These are phyloP conservation scores for Agrochola lychnidis DNA, from an alignment of 2,888 invertebrate species.

Conservation along the genomic window DNA sequence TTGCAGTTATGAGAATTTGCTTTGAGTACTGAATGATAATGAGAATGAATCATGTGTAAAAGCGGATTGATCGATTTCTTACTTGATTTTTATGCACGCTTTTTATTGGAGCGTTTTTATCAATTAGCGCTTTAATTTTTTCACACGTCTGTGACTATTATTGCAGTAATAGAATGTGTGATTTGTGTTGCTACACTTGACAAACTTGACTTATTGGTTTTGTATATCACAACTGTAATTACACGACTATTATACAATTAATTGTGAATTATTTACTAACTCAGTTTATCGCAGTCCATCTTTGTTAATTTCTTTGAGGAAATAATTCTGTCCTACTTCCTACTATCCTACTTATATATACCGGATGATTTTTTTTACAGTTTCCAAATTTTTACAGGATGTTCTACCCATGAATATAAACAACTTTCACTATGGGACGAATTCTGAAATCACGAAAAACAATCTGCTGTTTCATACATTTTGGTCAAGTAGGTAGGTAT, in stretches of 20 bases:
- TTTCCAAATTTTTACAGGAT: too few relatives aligned
- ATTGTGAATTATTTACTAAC: constrained; percentile 17
- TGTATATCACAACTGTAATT: constrained; percentile 13
- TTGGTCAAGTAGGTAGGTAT: too few relatives aligned
- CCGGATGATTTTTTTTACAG: too few relatives aligned
- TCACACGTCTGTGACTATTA: constrained; percentile 47
- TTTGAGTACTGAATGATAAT: constrained; percentile 61
- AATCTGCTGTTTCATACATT: too few relatives aligned
- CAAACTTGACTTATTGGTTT: constrained; percentile 20
- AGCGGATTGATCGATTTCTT: constrained; percentile 63
- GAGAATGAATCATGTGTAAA: constrained; percentile 58
- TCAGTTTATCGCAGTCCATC: constrained; percentile 19
- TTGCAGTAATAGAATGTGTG: constrained; percentile 26
- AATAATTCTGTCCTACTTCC: not conserved
- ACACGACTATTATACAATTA: constrained; percentile 25
- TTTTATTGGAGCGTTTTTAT: constrained; percentile 50
- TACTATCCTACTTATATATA: too few relatives aligned
- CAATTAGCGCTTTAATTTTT: constrained; percentile 57
- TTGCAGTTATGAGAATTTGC: constrained; percentile 67
- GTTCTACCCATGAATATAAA: too few relatives aligned
- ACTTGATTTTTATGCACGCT: constrained; percentile 47
- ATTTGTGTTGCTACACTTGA: constrained; percentile 37
- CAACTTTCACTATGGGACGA: too few relatives aligned
- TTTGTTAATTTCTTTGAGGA: constrained; percentile 27
- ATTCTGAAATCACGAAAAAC: too few relatives aligned